A percentile compares a stretch with the other conserved stretches of the same genome.
These are phyloP conservation scores for Apis florea DNA, from an alignment of 1,140 invertebrate species.

Conservation along the genomic window DNA sequence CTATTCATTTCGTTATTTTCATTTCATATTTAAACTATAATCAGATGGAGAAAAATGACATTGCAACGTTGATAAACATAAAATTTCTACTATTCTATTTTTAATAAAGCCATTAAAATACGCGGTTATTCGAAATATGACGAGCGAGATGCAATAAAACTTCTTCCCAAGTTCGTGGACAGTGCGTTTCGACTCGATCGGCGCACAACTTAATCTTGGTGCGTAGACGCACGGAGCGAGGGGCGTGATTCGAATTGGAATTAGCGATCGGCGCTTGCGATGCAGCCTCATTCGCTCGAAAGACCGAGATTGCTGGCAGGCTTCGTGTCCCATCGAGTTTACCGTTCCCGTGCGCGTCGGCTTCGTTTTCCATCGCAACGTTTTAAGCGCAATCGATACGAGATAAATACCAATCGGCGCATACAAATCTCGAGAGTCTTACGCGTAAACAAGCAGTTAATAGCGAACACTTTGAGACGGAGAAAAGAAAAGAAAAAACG, in stretches of 20 bases:
- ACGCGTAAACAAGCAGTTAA: neutral
- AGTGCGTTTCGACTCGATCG: neutral
- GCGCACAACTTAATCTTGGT: constrained; percentile 28
- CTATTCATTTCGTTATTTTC: too few relatives aligned
- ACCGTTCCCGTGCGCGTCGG: constrained; percentile 18
- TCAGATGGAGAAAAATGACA: too few relatives aligned
- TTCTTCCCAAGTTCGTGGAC: neutral
- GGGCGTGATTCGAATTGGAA: constrained; percentile 57
- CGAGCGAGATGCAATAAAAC: neutral
- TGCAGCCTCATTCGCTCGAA: constrained; percentile 40
- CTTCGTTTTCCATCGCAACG: constrained; percentile 17
- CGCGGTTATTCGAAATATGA: neutral
- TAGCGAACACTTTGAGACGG: neutral
- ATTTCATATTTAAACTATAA: too few relatives aligned
- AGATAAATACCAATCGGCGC: constrained; percentile 32
- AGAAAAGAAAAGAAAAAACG: too few relatives aligned
- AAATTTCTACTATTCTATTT: too few relatives aligned
- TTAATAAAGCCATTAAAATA: too few relatives aligned
- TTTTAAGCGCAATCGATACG: constrained; percentile 44
- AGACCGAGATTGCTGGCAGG: constrained; percentile 23
- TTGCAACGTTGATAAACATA: too few relatives aligned
- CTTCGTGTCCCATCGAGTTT: constrained; percentile 12
- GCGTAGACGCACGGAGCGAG: constrained; percentile 25
- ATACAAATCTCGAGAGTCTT: constrained; percentile 5
- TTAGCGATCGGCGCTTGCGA: constrained; percentile 43